Conservation (phyloP, 2,113 vertebrate genomes). For the Anseranas semipalmata region DNA sequence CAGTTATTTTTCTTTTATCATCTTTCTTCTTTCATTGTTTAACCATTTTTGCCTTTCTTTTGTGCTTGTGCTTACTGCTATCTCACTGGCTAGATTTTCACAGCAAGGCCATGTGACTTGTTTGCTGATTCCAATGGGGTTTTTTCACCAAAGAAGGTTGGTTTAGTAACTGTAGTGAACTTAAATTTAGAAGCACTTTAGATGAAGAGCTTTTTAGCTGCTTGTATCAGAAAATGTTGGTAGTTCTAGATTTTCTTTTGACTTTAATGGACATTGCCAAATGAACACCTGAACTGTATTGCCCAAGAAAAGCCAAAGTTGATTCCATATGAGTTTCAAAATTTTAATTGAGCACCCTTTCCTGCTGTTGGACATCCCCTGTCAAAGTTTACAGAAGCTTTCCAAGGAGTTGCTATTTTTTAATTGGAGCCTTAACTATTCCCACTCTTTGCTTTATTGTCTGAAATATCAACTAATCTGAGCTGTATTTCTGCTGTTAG, state of each 20-base stretch:
- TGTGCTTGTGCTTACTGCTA: conserved; percentile 49
- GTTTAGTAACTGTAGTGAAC: conserved; percentile 68
- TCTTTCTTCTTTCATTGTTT: not conserved
- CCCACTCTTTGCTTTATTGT: not conserved
- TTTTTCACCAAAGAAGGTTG: conserved; percentile 93
- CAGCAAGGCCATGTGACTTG: conserved; percentile 90
- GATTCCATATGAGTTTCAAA: not conserved
- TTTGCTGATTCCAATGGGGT: conserved; percentile 92
- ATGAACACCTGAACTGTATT: not conserved
- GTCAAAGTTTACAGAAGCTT: not conserved
- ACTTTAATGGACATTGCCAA: not conserved
- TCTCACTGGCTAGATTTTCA: conserved; percentile 83
- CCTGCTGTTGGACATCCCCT: not conserved
- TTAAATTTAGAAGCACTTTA: conserved; percentile 39
- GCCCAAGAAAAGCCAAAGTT: not conserved
- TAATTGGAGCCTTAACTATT: not conserved
- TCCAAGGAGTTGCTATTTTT: not conserved
- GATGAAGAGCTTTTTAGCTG: conserved; percentile 33
- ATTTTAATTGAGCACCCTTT: not conserved
- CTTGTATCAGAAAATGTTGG: conserved; percentile 11
- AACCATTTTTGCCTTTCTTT: conserved; percentile 37
- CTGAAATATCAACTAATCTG: not conserved
- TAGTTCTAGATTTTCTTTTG: conserved; percentile 48
- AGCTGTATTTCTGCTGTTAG: not conserved
- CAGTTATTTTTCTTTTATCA: not conserved